These are phyloP conservation scores for Metallyticus violacea DNA, from an alignment of 2,888 invertebrate species.

Conservation along the genomic window DNA sequence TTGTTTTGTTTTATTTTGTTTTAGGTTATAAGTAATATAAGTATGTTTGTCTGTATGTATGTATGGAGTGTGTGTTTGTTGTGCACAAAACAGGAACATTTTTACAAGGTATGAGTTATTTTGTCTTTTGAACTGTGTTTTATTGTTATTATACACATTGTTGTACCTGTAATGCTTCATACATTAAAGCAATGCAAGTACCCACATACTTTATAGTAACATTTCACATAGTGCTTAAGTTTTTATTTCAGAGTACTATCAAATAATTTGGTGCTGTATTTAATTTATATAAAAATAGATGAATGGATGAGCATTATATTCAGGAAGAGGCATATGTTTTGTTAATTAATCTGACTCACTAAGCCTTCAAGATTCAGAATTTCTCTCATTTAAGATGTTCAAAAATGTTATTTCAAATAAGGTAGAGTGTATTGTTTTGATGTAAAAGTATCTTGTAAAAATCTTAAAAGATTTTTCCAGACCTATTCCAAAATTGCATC, in stretches of 20 bases:
- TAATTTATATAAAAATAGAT: constrained; percentile 17
- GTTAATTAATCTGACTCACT: constrained; percentile 2
- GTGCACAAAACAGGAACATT: constrained; percentile 22
- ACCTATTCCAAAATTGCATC: neutral
- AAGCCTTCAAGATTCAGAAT: neutral
- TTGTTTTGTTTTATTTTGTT: no score
- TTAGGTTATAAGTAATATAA: constrained; percentile 14
- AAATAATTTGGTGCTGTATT: constrained; percentile 24
- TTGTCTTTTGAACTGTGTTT: constrained; percentile 17
- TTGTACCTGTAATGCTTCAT: constrained; percentile 16
- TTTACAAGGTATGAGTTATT: constrained; percentile 14
- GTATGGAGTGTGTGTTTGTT: constrained; percentile 19
- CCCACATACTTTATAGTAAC: constrained; percentile 4
- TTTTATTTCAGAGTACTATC: constrained; percentile 15
- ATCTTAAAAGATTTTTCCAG: neutral
- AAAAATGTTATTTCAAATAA: neutral
- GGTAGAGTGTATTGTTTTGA: neutral
- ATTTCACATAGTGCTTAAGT: neutral
- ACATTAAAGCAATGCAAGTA: constrained; percentile 12
- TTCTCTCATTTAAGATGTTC: neutral
- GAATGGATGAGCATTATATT: constrained; percentile 22
- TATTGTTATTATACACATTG: constrained; percentile 9
- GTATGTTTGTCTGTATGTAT: constrained; percentile 25
- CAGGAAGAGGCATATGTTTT: constrained; percentile 6
- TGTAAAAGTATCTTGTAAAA: neutral